Evolutionary conservation across 92 coral and sea anemone species (phyloP), one percentile per base, ranked within the genome.

Genomic region (Galaxea fascicularis): DNA sequence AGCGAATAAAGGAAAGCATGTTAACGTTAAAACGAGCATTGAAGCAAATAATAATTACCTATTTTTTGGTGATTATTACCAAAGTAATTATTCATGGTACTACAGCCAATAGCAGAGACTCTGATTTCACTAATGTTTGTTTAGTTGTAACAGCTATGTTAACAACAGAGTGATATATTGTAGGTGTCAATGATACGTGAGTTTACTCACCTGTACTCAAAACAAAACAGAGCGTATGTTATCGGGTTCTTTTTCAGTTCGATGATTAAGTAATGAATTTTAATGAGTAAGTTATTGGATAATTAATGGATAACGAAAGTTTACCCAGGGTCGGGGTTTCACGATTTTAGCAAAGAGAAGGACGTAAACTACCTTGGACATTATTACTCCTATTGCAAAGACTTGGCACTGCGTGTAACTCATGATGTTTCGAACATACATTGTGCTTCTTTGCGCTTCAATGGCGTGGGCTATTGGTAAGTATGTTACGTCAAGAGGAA

Each of bases 141-240:
- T 29, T 12, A 51, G 74, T 8, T 79, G 74, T 20, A 7, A 30
- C 31, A 65, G 74, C 64, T 79, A 18, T 49, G 15, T 22, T 64
- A 51, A 79, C 22, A 28, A 20, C 4, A 15, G 27, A 46, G 5
- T n/a, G n/a, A n/a, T n/a, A 20, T 9, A 20, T 64, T 0, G 8
- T 77, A 14, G 10, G 74, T 26, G 29, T 15, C 18, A 25, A 65
- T 65, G 22, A 16, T 45, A 62, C 44, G 44, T 13, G 7, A 2
- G 72, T 77, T 77, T 60, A 71, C 12, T 64, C 82, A 77, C 24
- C 82, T 77, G 82, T 30, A 9, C 10, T 63, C 1, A 16, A 30
- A 41, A 41, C 30, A 45, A 60, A 77, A 59, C 74, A 51, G 4
- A 49, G 7, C 27, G 4, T 15, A 64, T 26, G 47, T 18, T 46